Conservation (phyloP, 2,797 vertebrate species). For the Anomalospiza imberbis region DNA sequence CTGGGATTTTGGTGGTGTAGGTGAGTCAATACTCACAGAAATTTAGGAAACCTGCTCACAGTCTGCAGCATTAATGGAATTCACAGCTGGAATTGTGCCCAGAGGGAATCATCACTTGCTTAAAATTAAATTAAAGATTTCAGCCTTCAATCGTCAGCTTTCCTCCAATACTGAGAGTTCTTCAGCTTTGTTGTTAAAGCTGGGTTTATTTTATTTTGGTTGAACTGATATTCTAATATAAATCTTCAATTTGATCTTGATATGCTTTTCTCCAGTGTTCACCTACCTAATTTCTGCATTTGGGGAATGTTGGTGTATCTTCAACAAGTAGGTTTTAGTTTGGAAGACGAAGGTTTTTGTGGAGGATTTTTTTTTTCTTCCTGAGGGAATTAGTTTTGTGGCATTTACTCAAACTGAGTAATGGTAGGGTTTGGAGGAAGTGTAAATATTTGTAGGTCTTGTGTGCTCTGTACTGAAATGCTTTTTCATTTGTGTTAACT, state of each 20-base stretch:
- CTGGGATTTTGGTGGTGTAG: neutral
- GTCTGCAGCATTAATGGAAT: fast-evolving
- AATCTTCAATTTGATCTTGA: neutral
- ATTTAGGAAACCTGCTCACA: neutral
- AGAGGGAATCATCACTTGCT: neutral
- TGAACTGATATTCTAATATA: neutral
- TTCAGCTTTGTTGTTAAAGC: neutral
- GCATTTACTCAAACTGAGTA: neutral
- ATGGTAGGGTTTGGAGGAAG: neutral
- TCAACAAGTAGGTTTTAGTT: neutral
- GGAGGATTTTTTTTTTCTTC: neutral
- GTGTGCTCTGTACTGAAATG: neutral
- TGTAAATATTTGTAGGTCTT: neutral
- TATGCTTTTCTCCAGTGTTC: neutral
- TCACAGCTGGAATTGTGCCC: neutral
- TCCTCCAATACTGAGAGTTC: neutral
- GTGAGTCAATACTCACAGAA: neutral
- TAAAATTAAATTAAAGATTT: neutral
- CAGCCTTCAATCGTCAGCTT: neutral
- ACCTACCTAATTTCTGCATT: neutral
- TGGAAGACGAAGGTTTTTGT: neutral
- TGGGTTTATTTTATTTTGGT: neutral
- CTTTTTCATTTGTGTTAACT: neutral
- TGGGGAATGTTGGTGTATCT: neutral
- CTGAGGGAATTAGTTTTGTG: neutral